Evolutionary conservation across 2,113 vertebrate species (phyloP).

Genomic region (Casuarius casuarius): DNA sequence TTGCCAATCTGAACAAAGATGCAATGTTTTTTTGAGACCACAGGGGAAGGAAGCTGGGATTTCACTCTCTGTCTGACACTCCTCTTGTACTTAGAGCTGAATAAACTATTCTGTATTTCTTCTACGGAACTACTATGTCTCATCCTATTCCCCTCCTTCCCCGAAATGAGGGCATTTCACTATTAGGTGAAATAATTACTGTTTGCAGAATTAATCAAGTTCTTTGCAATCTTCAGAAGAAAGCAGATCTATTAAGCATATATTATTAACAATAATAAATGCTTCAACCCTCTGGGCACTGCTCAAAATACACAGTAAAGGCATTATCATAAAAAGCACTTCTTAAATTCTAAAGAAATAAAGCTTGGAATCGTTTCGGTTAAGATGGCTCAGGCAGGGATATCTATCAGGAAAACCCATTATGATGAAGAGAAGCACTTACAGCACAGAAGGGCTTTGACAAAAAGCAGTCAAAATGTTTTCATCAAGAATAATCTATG

Average conservation of each 20-base stretch:
- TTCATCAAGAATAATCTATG: slow-evolving; percentile 23
- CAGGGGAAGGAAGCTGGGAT: not conserved
- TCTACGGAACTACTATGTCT: not conserved
- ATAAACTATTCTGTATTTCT: not conserved
- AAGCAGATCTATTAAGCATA: slow-evolving; percentile 11
- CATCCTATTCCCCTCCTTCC: not conserved
- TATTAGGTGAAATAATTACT: slow-evolving; percentile 27
- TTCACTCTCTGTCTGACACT: not conserved
- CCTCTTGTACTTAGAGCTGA: not conserved
- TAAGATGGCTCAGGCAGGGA: not conserved
- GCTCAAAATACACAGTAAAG: not conserved
- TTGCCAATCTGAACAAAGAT: not conserved
- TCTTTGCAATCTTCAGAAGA: not conserved
- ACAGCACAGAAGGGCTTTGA: slow-evolving; percentile 14
- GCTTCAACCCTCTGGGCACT: slow-evolving; percentile 16
- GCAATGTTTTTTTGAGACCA: no score
- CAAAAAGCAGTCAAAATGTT: slow-evolving; percentile 38
- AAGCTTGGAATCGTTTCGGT: not conserved
- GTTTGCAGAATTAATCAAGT: slow-evolving; percentile 18
- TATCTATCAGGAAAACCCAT: slow-evolving; percentile 46
- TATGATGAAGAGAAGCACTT: slow-evolving; percentile 50
- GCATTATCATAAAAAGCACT: slow-evolving; percentile 18
- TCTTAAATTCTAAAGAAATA: slow-evolving; percentile 11
- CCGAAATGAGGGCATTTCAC: not conserved
- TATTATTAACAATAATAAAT: slow-evolving; percentile 55